These are phyloP conservation scores for Drosophila helvetica DNA, from an alignment of 2,888 invertebrate genomes.

Conservation along the genomic window DNA sequence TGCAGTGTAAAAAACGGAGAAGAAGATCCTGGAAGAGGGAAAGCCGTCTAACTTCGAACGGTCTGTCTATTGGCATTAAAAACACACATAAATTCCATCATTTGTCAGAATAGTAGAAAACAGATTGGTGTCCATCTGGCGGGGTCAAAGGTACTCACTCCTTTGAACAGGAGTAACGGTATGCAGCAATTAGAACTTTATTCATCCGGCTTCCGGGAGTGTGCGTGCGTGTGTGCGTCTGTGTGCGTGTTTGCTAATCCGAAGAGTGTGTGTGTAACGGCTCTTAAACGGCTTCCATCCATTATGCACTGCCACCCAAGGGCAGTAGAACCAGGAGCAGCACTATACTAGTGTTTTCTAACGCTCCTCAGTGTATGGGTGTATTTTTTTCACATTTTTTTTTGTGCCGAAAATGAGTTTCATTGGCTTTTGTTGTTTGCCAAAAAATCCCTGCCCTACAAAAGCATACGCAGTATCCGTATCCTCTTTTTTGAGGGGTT, in stretches of 20 bases:
- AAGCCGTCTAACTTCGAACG: constrained; percentile 35
- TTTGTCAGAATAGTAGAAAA: background rate
- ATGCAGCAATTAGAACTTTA: background rate
- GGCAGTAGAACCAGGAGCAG: too few species aligned
- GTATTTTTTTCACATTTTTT: background rate
- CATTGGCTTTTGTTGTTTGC: background rate
- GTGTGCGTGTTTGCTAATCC: background rate
- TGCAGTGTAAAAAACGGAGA: constrained; percentile 22
- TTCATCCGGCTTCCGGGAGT: background rate
- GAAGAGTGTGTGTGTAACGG: constrained; percentile 1
- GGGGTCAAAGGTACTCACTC: background rate
- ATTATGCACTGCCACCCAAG: constrained; percentile 2
- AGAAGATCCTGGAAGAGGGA: constrained; percentile 15
- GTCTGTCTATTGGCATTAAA: constrained; percentile 14
- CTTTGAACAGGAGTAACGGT: background rate
- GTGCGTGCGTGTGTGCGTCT: constrained; percentile 5
- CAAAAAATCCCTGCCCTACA: background rate
- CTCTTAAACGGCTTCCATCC: constrained; percentile 8
- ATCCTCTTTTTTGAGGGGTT: constrained; percentile 1
- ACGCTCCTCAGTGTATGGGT: background rate
- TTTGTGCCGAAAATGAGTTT: background rate
- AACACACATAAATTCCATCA: background rate
- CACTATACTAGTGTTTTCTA: too few species aligned
- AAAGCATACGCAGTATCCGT: background rate
- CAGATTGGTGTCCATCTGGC: background rate